phyloP scores from a whole-genome alignment of 2,113 vertebrate species.

The Microtus oregoni region DNA sequence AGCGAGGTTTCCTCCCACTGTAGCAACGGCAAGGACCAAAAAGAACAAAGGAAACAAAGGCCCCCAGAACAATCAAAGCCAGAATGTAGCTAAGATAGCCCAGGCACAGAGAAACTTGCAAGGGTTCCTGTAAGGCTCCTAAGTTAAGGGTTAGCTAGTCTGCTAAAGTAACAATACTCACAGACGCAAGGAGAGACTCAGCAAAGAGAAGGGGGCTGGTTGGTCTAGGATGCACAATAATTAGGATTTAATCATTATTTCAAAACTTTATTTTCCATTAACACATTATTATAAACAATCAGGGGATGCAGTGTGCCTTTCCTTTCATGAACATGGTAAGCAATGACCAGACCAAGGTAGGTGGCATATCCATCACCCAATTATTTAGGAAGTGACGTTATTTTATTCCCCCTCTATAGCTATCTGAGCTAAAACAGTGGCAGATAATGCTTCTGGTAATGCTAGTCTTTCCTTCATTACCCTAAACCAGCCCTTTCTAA shows the following conservation, averaged over 20 bases:
- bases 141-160: neutral
- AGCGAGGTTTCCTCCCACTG: neutral
- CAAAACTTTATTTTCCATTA: neutral
- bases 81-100: neutral
- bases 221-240: neutral
- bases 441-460: neutral
- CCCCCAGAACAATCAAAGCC: too few species aligned
- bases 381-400: neutral
- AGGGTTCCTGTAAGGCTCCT: neutral
- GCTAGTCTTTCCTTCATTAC: neutral
- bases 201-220: neutral
- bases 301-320: neutral
- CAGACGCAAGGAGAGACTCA: neutral
- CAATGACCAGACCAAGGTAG: neutral
- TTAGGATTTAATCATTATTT: neutral
- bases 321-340: neutral
- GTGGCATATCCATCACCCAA: neutral
- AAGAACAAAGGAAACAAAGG: neutral
- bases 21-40: neutral
- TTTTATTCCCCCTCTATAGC: neutral
- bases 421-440: neutral
- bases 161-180: neutral
- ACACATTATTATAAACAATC: neutral
- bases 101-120: neutral
- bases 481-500: neutral